A percentile compares a stretch with the other conserved stretches of the same genome.
Conservation (phyloP, 2,797 vertebrate genomes). For the Gobio occitaniae region DNA sequence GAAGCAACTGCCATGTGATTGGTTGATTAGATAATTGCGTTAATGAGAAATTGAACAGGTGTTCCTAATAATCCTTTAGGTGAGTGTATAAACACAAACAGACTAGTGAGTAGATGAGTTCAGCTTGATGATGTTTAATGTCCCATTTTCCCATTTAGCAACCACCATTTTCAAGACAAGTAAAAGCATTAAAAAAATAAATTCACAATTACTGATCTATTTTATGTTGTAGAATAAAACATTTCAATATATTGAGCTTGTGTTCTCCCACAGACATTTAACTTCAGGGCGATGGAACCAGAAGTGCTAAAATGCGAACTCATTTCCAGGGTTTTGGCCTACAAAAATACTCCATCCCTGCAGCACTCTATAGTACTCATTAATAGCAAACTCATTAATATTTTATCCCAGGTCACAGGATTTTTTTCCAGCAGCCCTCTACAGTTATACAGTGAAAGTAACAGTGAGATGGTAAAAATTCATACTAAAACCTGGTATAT, state of each 20-base stretch:
- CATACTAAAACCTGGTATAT: neutral
- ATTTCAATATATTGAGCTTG: neutral
- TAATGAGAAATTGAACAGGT: too few relatives aligned
- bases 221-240: neutral
- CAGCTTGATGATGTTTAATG: neutral
- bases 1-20: too few relatives aligned
- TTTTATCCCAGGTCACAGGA: neutral
- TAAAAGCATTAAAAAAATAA: too few relatives aligned
- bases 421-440: neutral
- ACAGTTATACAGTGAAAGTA: neutral
- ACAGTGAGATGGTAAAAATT: neutral
- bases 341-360: neutral
- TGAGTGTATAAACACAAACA: neutral
- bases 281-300: neutral
- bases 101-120: neutral
- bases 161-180: neutral
- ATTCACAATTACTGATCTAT: neutral
- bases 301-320: neutral
- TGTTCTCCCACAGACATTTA: neutral
- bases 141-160: neutral
- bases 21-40: too few relatives aligned
- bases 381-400: neutral
- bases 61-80: too few relatives aligned
- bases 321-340: neutral
- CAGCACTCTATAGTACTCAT: neutral